A percentile compares a stretch with the other conserved stretches of the same genome.
These are phyloP conservation scores for Cichlasoma orientale DNA, from an alignment of 2,797 vertebrate genomes.

Conservation along the genomic window DNA sequence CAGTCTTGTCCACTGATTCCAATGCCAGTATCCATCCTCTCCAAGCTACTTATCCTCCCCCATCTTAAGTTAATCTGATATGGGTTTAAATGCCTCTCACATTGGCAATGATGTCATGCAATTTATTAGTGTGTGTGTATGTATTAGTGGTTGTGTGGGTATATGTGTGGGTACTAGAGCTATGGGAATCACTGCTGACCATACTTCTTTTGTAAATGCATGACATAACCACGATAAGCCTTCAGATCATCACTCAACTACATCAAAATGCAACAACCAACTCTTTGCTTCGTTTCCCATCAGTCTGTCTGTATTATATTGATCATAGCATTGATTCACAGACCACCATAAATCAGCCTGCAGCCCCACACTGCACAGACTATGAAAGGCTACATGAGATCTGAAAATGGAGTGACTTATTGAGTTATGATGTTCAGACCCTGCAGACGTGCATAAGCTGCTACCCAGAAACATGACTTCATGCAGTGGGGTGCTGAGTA, in stretches of 20 bases:
- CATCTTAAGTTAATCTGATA: conserved; percentile 73
- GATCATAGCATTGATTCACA: conserved; percentile 65
- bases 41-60: conserved; percentile 59
- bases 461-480: conserved; percentile 51
- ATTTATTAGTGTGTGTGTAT: conserved; percentile 29
- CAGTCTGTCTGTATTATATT: conserved; percentile 59
- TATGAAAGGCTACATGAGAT: conserved; percentile 45
- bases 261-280: conserved; percentile 14
- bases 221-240: not conserved
- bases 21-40: conserved; percentile 54
- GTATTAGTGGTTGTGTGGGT: conserved; percentile 24
- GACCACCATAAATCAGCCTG: conserved; percentile 43
- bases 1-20: conserved; percentile 25
- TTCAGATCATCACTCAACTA: conserved; percentile 6
- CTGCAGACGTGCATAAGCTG: conserved; percentile 39
- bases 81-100: conserved; percentile 68
- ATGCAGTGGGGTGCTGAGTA: conserved; percentile 28
- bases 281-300: conserved; percentile 50
- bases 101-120: conserved; percentile 62
- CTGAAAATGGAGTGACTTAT: conserved; percentile 64
- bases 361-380: conserved; percentile 18
- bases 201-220: not conserved
- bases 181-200: not conserved
- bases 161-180: not conserved
- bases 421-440: conserved; percentile 53